Percentiles rank a stretch among this genome's conserved stretches.
phyloP scores from a whole-genome alignment of 2,797 vertebrate genomes.

The Tragelaphus eurycerus region DNA sequence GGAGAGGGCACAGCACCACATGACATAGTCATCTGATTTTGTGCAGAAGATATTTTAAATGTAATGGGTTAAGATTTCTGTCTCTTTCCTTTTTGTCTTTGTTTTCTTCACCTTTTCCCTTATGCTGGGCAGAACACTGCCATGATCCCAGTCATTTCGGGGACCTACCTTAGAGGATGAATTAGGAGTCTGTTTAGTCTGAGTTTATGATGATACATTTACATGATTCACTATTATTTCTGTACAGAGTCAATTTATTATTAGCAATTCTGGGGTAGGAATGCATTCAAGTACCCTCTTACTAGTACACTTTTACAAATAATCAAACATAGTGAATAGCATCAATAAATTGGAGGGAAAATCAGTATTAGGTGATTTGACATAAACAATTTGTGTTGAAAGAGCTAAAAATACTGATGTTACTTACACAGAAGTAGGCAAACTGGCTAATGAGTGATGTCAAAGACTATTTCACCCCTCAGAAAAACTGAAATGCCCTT shows the following conservation, averaged over 20 bases:
- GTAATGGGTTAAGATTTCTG: neutral
- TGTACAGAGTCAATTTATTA: neutral
- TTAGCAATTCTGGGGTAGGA: neutral
- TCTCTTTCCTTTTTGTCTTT: neutral
- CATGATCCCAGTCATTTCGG: neutral
- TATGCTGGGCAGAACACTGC: neutral
- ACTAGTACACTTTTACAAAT: neutral
- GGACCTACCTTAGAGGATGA: neutral
- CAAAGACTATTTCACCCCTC: neutral
- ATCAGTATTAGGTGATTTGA: neutral
- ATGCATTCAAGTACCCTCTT: neutral
- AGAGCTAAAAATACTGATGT: neutral
- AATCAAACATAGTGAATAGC: neutral
- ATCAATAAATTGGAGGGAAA: neutral
- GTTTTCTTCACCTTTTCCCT: neutral
- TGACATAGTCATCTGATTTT: neutral
- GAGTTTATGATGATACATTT: neutral
- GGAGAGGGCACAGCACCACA: accelerated
- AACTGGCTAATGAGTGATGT: neutral
- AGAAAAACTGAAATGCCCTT: neutral
- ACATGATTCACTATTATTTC: neutral
- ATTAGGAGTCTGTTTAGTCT: neutral
- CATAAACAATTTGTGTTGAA: neutral
- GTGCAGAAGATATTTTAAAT: neutral
- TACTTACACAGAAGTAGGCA: neutral